Base-by-base conservation (phyloP, 64 coral and sea anemone species). In the Montipora foliosa region DNA sequence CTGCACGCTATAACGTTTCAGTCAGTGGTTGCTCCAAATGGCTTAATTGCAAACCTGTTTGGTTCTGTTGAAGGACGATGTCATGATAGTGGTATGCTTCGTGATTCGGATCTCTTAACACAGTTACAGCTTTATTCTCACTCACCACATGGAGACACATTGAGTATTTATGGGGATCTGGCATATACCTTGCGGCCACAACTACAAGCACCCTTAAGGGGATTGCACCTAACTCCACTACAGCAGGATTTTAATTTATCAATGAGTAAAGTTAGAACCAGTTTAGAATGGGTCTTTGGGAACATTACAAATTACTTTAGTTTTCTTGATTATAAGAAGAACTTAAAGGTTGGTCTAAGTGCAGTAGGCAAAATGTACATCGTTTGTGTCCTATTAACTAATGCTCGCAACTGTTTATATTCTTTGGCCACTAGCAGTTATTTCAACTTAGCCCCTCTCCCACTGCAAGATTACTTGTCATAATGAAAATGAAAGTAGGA, bases 271-370 rank as follows among this genome's bases (percentile, higher is more conserved):
- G 71, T 88, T 16, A 16, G 71, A 75, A 52, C 15, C 50, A 76
- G 69, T 88, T 71, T 88, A 75, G 68, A 75, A 88, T 88, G 69
- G 71, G 69, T 88, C 3, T 88, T 88, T 19, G 29, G 60, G 15
- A 72, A 88, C 86, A 88, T 76, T 48, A 75, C 74, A 48, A 88
- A 88, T 58, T 88, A 76, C 50, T 88, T 88, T 75, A 88, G 71
- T 46, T 88, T 88, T 88, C 86, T 85, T 67, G 82, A 85, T 37
- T 85, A 45, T 66, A 67, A 85, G 61, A 85, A 85, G 47, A 85
- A 50, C 84, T 74, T 20, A 73, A 87, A 72, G 37, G 68, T 72
- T 72, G 62, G 44, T 49, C 62, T 87, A n/a, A 87, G 62, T 87
- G 82, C 49, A 22, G 82, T 85, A 20, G 14, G 20, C 5, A 67